Evolutionary conservation across 2,888 invertebrate species (phyloP), one percentile per base, ranked within the genome.

Genomic region (Netelia fuscicornis): DNA sequence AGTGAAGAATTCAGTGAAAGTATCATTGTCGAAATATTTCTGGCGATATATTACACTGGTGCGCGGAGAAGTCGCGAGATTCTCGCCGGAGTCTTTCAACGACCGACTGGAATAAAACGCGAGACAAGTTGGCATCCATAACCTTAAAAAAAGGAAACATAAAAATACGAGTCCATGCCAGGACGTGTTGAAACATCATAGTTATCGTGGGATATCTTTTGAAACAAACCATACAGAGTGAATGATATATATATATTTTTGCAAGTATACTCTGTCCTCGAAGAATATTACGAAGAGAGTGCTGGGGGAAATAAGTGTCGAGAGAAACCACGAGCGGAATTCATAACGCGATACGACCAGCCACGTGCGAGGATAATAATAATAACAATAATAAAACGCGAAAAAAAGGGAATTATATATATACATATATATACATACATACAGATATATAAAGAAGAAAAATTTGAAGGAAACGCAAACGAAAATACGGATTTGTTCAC

Each of bases 361-460:
- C 17, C 81, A 81, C 76, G 84, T 84, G 84, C 84, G 72, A 76
- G 54, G 71, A 80, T 80, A 84, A 71, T 65, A 76, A 74, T 75
- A 83, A 76, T 48, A 37, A 37, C 37, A 48, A 48, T 48, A 58
- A 17, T 17, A 58, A 58, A 17, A 64, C 11, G 56, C 56, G 62
- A 25, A 56, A 42, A 64, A 64, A 60, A 9, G 37, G 8, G 8
- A 37, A 37, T 37, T 37, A 37, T 37, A 37, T 37, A 37, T 37
- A 37, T 30, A 30, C 17, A 17, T 1, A 20, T 20, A 20, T 20
- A 20, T 1, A n/a, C 64, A 64, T 64, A 58, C 71, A 48, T 71
- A 64, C 64, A 56, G 54, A 30, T 37, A 37, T 37, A 37, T 37
- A 60, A 23, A 54, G 54, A 30, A 62, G 64, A 8, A 30, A 54